Percentiles rank a stretch among this genome's conserved stretches.
These are phyloP conservation scores for Drosophila asahinai DNA, from an alignment of 1,140 invertebrate genomes.

Conservation along the genomic window DNA sequence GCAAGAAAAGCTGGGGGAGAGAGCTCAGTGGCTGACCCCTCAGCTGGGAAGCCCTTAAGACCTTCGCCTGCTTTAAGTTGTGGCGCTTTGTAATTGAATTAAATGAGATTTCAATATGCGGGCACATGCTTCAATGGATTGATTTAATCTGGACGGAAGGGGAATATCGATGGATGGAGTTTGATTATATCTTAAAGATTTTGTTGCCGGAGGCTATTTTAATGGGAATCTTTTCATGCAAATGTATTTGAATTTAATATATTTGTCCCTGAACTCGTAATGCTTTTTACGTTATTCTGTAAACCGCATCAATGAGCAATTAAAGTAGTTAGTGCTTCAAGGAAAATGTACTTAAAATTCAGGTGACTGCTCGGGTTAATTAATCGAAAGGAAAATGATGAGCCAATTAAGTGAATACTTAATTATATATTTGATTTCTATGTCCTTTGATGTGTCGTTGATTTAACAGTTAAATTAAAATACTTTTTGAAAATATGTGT, in stretches of 20 bases:
- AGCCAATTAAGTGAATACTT: not conserved
- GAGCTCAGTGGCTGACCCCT: slow-evolving; percentile 27
- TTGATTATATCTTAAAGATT: slow-evolving; percentile 24
- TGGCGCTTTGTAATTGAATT: slow-evolving; percentile 78
- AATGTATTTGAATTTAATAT: slow-evolving; percentile 13
- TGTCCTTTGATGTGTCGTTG: not conserved
- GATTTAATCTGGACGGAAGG: slow-evolving; percentile 27
- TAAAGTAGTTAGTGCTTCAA: slow-evolving; percentile 1
- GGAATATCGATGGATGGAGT: slow-evolving; percentile 25
- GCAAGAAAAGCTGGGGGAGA: not conserved
- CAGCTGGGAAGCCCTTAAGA: slow-evolving; percentile 15
- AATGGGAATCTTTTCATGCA: not conserved
- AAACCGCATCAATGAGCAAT: not conserved
- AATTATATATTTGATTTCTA: not conserved
- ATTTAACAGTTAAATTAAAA: not conserved
- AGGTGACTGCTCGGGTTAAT: slow-evolving; percentile 15
- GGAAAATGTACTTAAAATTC: slow-evolving; percentile 10
- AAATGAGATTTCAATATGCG: slow-evolving; percentile 79
- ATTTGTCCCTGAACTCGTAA: not conserved
- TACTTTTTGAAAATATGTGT: not conserved
- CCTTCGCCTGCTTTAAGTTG: slow-evolving; percentile 71
- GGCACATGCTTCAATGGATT: slow-evolving; percentile 56
- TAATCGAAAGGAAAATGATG: slow-evolving; percentile 1
- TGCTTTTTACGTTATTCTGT: not conserved
- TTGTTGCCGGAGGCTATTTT: not conserved